phyloP scores from a whole-genome alignment of 1,140 invertebrate species.

The Trichonephila clavata region DNA sequence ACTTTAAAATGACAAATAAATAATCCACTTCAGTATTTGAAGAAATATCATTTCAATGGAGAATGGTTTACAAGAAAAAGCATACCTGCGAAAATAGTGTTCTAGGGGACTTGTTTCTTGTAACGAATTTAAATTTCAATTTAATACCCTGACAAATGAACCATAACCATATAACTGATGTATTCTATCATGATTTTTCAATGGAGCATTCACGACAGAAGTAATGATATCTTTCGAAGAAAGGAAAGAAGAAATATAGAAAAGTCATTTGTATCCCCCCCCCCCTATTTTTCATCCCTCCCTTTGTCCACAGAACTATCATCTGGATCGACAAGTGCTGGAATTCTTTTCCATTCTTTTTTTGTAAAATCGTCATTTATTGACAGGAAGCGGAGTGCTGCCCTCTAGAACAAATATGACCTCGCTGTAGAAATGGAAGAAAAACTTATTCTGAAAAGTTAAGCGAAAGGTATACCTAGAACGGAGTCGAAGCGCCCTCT shows the following conservation, averaged over 20 bases:
- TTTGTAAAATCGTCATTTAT: slow-evolving; percentile 17
- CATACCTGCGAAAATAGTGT: too few relatives aligned
- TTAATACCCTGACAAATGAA: background rate
- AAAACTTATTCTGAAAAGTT: slow-evolving; percentile 13
- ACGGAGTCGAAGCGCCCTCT: slow-evolving; percentile 25
- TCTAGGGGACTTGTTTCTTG: too few relatives aligned
- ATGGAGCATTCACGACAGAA: background rate
- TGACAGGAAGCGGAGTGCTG: slow-evolving; percentile 14
- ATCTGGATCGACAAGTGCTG: background rate
- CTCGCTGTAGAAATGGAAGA: background rate
- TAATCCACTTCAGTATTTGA: too few relatives aligned
- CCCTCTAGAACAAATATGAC: slow-evolving; percentile 1
- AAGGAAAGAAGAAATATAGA: background rate
- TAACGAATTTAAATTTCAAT: too few relatives aligned
- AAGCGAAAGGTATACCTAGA: background rate
- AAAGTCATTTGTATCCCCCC: background rate
- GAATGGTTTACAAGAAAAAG: too few relatives aligned
- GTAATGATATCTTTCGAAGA: background rate
- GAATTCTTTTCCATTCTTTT: background rate
- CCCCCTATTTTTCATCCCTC: too few relatives aligned
- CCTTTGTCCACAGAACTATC: background rate
- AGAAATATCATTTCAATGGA: too few relatives aligned
- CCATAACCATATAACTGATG: background rate
- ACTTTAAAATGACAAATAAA: too few relatives aligned
- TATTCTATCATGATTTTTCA: background rate